Conservation (phyloP, 2,797 vertebrate species). For the Molossus alvarezi region DNA sequence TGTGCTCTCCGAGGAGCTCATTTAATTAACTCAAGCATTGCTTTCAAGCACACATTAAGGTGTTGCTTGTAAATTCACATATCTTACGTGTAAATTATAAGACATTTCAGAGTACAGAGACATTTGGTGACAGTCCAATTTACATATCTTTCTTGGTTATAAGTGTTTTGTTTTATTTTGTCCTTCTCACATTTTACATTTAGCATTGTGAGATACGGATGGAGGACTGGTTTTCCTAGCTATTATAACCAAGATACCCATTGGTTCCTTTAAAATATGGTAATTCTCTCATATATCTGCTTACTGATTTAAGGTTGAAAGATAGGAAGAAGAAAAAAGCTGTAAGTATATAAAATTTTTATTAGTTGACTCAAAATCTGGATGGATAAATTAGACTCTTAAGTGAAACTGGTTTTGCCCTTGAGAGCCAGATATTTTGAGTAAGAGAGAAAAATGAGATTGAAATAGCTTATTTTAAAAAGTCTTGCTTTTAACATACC, state of each 20-base stretch:
- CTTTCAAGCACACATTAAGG: constrained; percentile 26
- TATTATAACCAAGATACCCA: constrained; percentile 44
- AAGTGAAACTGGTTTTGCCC: constrained; percentile 54
- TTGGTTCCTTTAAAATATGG: constrained; percentile 52
- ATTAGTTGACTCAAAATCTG: constrained; percentile 52
- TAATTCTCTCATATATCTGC: constrained; percentile 53
- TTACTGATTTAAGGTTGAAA: constrained; percentile 61
- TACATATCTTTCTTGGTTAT: constrained; percentile 52
- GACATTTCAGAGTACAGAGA: neutral
- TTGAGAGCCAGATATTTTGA: neutral
- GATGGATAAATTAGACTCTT: constrained; percentile 18
- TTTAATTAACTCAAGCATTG: constrained; percentile 75
- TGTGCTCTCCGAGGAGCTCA: constrained; percentile 55
- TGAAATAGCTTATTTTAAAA: neutral
- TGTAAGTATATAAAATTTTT: constrained; percentile 20
- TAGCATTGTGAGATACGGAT: constrained; percentile 16
- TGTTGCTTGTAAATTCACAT: constrained; percentile 68
- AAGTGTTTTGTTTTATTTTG: neutral
- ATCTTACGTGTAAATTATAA: constrained; percentile 74
- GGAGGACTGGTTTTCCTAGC: neutral
- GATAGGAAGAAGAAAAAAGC: neutral
- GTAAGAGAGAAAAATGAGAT: neutral
- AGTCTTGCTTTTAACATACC: neutral
- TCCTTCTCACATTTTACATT: neutral
- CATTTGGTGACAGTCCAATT: constrained; percentile 55